Evolutionary conservation across 2,888 invertebrate genomes (phyloP), one percentile per base, ranked within the genome.

Genomic region (Orthosia incerta): DNA sequence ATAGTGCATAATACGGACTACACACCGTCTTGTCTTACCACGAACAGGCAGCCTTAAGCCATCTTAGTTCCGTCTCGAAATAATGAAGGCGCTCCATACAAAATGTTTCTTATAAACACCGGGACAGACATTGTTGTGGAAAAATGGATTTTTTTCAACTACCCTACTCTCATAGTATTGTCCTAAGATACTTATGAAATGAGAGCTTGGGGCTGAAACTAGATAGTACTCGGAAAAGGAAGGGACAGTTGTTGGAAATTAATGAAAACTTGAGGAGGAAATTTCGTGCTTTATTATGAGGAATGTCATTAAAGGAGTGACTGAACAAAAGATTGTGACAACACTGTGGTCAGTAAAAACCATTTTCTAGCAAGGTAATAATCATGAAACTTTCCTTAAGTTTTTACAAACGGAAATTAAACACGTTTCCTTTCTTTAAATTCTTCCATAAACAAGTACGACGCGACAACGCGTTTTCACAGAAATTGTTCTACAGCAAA

Each of bases 31-130:
- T 31, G 82, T 79, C 82, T 50, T 31, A 46, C 76, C 65, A 56
- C 89, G 89, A 89, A 90, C 76, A 83, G 89, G 50, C 20, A 63
- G 73, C 88, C 74, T 89, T 91, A 89, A 89, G 87, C 87, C 88
- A 84, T 88, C 88, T 85, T 86, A 87, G 89, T 91, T 90, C 90
- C 90, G 87, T 88, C 88, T 90, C 79, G 83, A 89, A 93, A 93
- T 94, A 94, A 94, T 93, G 93, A 94, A 92, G 91, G 89, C 89
- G 88, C 86, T 85, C 82, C 89, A 89, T 90, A 87, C 88, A 89
- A 90, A 91, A 90, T 83, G 89, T 88, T 92, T 87, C 89, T 93
- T 91, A 90, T 91, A 92, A 92, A 92, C 88, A 89, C 84, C 74
- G 79, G 76, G 87, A 88, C 88, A 88, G 89, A 91, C 89, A 92